Evolutionary conservation across 2,113 vertebrate species (phyloP).

Genomic region (Melanerpes formicivorus): DNA sequence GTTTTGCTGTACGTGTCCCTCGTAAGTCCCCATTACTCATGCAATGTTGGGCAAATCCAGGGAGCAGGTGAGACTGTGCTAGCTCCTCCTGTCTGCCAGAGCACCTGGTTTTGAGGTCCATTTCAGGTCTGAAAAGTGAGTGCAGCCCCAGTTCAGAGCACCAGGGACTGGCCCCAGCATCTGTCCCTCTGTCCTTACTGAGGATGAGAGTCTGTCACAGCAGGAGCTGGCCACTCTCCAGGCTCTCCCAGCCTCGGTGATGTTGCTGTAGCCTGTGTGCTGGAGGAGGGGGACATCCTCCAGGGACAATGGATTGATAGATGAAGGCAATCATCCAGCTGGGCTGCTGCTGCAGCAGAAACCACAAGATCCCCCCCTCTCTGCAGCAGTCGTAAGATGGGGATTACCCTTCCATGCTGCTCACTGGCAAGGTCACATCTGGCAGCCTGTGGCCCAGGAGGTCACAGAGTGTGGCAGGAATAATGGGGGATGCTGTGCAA

Average conservation of each 20-base stretch:
- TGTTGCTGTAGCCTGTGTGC: fast-evolving
- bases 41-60: background rate
- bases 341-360: background rate
- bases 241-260: background rate
- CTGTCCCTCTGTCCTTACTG: background rate
- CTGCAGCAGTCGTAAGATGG: background rate
- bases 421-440: background rate
- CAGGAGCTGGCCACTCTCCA: fast-evolving
- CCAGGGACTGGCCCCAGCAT: background rate
- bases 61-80: background rate
- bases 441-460: background rate
- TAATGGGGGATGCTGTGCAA: background rate
- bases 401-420: background rate
- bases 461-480: background rate
- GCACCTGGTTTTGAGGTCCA: fast-evolving
- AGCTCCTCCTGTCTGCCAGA: background rate
- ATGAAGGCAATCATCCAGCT: slow-evolving; percentile 21
- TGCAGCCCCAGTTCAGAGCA: background rate
- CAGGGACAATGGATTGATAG: background rate
- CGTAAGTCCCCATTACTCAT: fast-evolving
- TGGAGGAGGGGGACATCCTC: background rate
- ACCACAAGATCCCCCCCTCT: background rate
- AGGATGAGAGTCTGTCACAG: background rate
- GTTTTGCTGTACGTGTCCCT: background rate
- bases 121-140: background rate